Conservation (phyloP, 1,140 invertebrate species). For the Drosophila eugracilis region DNA sequence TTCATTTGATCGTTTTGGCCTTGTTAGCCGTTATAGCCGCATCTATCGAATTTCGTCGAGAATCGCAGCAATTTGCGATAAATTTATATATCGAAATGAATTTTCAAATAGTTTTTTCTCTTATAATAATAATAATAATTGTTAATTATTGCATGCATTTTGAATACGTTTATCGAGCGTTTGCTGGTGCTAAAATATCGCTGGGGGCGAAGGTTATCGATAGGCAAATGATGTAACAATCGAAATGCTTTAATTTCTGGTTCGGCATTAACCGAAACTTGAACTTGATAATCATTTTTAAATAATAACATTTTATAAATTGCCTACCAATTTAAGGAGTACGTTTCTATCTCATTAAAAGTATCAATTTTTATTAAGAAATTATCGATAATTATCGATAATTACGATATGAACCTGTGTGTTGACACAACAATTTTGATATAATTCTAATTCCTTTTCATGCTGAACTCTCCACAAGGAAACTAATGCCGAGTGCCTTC, state of each 20-base stretch:
- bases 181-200: conserved; percentile 13
- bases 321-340: neutral
- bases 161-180: conserved; percentile 15
- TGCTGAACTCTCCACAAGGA: neutral
- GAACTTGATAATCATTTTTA: too few species aligned
- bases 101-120: conserved; percentile 35
- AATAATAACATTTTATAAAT: neutral
- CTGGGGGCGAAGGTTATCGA: conserved; percentile 35
- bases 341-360: too few species aligned
- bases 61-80: conserved; percentile 23
- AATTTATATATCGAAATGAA: conserved; percentile 11
- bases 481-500: conserved; percentile 7
- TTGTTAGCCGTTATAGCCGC: conserved; percentile 35
- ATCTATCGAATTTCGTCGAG: conserved; percentile 34
- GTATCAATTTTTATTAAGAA: too few species aligned
- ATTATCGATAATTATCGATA: conserved; percentile 4
- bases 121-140: conserved; percentile 20
- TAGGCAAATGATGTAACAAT: neutral
- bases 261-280: neutral
- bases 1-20: conserved; percentile 16
- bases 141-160: conserved; percentile 35
- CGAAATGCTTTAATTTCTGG: neutral
- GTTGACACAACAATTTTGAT: conserved; percentile 1
- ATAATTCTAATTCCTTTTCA: conserved; percentile 4
- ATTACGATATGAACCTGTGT: too few species aligned